Evolutionary conservation across 2,797 vertebrate species (phyloP), one percentile per base, ranked within the genome.

Genomic region (Arrhamphus sclerolepis): DNA sequence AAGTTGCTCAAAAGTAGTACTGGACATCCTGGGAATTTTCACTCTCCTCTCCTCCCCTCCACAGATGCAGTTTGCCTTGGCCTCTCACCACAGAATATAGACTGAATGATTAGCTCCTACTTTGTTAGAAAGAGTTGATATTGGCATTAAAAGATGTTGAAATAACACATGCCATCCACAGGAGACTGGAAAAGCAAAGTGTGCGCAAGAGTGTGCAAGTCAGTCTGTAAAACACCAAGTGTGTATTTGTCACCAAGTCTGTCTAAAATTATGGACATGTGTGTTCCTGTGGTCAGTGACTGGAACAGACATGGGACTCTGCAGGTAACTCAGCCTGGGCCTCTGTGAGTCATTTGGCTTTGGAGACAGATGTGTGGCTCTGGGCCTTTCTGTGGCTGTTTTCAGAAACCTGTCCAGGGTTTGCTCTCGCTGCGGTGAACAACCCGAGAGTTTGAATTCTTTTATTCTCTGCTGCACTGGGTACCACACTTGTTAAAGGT

Each of bases 361-460:
- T 80, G 75, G 72, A 80, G 72, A 70, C 80, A 80, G 83, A 88
- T 87, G 85, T 83, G 80, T 81, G 77, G 70, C 81, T 85, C 62
- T 67, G 44, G 80, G 73, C 61, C 56, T 53, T 79, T 69, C 61
- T 67, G 66, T 53, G 59, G 51, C 61, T 55, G 41, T 64, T 66
- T n/a, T 84, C 82, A 87, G 86, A 87, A 87, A 67, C 69, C 68
- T 7, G 42, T 76, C 85, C 85, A 87, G 64, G 66, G 58, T 61
- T 65, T n/a, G 46, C 53, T 72, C 60, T 74, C 6, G 18, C 57
- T 65, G 52, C 47, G 67, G 57, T 73, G 59, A 62, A 71, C 46
- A 66, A 61, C 71, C 66, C 43, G 49, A 63, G 73, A 81, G 78
- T 74, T 73, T 57, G 48, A 34, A 52, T 69, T 77, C 34, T 22